These are phyloP conservation scores for Tipula vernalis DNA, from an alignment of 2,888 invertebrate species.

Conservation along the genomic window DNA sequence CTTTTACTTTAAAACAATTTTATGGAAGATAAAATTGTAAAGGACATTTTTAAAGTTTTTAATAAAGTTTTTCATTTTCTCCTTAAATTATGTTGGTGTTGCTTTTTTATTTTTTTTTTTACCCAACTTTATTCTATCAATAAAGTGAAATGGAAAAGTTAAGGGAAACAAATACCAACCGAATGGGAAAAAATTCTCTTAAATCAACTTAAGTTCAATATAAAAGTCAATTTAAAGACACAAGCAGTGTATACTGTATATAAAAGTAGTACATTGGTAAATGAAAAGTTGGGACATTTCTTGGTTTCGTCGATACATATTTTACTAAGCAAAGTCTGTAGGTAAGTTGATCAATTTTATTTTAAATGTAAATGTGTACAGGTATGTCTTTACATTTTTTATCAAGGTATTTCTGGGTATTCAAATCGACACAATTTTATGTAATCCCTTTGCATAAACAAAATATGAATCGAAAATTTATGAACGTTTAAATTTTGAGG, in stretches of 20 bases:
- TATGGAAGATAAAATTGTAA: not conserved
- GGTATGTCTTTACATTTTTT: not conserved
- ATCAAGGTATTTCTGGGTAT: no score
- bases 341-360: not conserved
- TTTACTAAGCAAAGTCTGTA: not conserved
- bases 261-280: not conserved
- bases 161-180: not conserved
- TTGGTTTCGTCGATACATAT: not conserved
- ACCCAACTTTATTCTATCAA: not conserved
- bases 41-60: conserved; percentile 4
- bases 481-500: no score
- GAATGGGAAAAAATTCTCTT: not conserved
- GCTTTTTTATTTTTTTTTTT: not conserved
- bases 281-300: not conserved
- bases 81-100: not conserved
- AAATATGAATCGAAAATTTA: no score
- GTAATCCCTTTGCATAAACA: no score
- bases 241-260: not conserved
- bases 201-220: not conserved
- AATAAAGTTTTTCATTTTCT: not conserved
- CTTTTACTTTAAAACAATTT: conserved; percentile 4
- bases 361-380: not conserved
- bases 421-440: no score
- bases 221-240: not conserved
- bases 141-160: not conserved